A percentile compares a stretch with the other conserved stretches of the same genome.
Conservation (phyloP, 2,113 vertebrate species). For the Gyps fulvus region DNA sequence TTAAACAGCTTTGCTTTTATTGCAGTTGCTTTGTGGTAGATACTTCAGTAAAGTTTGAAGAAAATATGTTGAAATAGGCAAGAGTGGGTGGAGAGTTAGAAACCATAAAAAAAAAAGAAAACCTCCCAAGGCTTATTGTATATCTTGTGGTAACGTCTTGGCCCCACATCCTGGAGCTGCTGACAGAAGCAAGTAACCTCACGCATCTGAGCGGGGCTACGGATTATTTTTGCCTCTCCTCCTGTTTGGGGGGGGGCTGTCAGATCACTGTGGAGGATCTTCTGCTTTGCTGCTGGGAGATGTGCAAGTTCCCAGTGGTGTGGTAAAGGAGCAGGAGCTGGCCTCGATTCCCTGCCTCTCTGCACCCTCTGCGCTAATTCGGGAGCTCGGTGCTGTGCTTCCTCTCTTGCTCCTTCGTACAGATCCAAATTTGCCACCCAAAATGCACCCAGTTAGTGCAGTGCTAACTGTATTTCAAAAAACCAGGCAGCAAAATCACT, state of each 20-base stretch:
- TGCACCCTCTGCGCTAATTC: too few species aligned
- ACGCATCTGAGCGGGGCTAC: not conserved
- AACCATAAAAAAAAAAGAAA: not conserved
- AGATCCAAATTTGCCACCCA: not conserved
- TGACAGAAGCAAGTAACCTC: not conserved
- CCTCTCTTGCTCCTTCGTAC: not conserved
- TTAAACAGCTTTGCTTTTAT: not conserved
- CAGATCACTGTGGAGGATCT: not conserved
- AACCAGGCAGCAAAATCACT: not conserved
- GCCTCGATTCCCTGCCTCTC: not conserved
- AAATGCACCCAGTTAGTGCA: not conserved
- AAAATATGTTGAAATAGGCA: not conserved
- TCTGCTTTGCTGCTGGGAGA: not conserved
- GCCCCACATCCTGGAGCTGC: not conserved
- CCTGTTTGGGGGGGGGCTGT: not conserved
- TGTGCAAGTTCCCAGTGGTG: not conserved
- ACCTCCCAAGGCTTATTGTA: not conserved
- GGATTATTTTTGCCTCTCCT: not conserved
- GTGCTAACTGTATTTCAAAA: not conserved
- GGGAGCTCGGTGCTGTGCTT: not conserved
- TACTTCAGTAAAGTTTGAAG: not conserved
- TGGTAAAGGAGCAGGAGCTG: not conserved
- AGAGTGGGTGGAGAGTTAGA: not conserved
- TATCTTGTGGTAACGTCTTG: not conserved
- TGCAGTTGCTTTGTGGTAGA: not conserved